Conservation (phyloP, 1,140 invertebrate species). For the Plutomurus gul region DNA sequence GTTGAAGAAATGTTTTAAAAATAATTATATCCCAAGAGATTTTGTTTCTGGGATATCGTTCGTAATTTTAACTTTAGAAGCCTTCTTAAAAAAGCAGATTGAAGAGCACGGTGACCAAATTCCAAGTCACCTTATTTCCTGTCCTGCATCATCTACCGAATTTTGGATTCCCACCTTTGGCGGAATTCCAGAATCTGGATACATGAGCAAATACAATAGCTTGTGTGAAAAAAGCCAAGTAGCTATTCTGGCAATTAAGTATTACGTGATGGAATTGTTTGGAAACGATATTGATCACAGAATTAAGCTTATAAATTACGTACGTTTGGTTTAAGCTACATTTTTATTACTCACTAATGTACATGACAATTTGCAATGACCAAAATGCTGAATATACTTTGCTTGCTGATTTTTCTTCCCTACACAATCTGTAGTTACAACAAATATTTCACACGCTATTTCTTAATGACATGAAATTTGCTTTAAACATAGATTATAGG, state of each 20-base stretch:
- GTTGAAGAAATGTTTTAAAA: not conserved
- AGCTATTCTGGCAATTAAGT: not conserved
- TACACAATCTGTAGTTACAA: no score
- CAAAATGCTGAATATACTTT: no score
- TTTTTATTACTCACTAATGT: no score
- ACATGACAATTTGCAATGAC: no score
- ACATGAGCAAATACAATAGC: not conserved
- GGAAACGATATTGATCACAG: not conserved
- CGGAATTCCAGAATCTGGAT: not conserved
- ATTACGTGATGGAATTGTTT: not conserved
- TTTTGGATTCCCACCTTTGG: not conserved
- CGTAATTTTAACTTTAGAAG: not conserved
- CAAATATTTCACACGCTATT: no score
- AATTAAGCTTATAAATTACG: not conserved
- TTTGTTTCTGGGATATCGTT: not conserved
- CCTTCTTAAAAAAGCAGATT: not conserved
- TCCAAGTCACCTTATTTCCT: not conserved
- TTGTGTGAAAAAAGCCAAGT: not conserved
- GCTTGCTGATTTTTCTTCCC: no score
- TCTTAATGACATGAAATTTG: no score
- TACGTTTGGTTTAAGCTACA: not conserved
- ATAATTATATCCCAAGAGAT: not conserved
- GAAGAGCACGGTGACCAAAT: not conserved
- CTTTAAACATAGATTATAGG: not conserved
- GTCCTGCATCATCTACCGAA: not conserved